Evolutionary conservation across 2,888 invertebrate genomes (phyloP), one percentile per base, ranked within the genome.

Genomic region (Orthonevra nobilis): DNA sequence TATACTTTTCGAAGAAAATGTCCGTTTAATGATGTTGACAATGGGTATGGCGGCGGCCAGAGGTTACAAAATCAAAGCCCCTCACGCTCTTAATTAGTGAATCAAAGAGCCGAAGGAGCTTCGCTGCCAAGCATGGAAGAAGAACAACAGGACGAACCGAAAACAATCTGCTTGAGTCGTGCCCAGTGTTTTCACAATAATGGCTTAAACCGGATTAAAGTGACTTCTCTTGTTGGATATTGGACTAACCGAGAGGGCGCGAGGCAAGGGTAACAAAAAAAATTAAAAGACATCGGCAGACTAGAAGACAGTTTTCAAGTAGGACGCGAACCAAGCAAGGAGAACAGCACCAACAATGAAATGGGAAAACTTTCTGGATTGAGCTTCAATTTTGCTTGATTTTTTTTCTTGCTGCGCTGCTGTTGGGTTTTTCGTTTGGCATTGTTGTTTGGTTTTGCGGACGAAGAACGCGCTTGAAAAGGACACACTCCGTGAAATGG

Each of bases 101-200:
- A 64, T 58, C 32, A 56, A 56, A 66, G 28, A 12, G 32, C 36
- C 14, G 30, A 4, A 36, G 19, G 61, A 68, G 54, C 52, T 74
- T 69, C 40, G 56, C 15, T 34, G 14, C 17, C 12, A 9, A 14
- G n/a, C 6, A 28, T 63, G 12, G 14, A 34, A 12, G 28, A 10
- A 28, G 42, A 46, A 28, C n/a, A n/a, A n/a, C n/a, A n/a, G n/a
- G n/a, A n/a, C n/a, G n/a, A n/a, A n/a, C 56, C 50, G 60, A 79
- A 66, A 72, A 66, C 79, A 79, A 79, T 79, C 72, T 79, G 79
- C 79, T 54, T 42, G 72, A 79, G 60, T 79, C 79, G 79, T 79
- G 79, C 79, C 46, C 79, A 72, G 79, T 72, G 72, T 72, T 72
- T 79, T 79, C 60, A 79, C 66, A 79, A 79, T 79, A 79, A 79